These are phyloP conservation scores for Biston stratarius DNA, from an alignment of 2,888 invertebrate genomes.

Conservation along the genomic window DNA sequence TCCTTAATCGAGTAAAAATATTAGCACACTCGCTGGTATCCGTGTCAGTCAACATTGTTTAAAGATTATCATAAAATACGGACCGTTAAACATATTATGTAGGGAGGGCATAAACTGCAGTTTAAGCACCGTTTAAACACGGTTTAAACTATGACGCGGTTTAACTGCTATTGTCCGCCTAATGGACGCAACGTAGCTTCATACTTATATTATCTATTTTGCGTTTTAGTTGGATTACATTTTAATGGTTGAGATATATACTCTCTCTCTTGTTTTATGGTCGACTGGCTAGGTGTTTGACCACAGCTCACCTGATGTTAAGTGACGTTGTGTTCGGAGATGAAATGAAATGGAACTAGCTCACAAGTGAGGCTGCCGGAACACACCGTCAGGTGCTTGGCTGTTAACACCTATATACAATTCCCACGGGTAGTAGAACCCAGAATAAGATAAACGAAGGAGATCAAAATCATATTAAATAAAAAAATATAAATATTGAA, in stretches of 20 bases:
- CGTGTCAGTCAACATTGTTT: constrained; percentile 35
- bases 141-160: constrained; percentile 32
- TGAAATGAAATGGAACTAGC: too few species aligned
- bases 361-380: too few species aligned
- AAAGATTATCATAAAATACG: constrained; percentile 52
- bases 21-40: constrained; percentile 22
- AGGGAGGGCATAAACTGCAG: constrained; percentile 26
- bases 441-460: too few species aligned
- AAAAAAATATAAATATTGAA: too few species aligned
- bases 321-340: too few species aligned
- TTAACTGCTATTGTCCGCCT: constrained; percentile 35
- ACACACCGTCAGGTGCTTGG: too few species aligned
- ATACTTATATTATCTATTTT: background rate
- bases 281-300: too few species aligned
- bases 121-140: constrained; percentile 27
- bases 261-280: too few species aligned
- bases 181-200: constrained; percentile 26
- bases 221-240: constrained; percentile 7
- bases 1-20: constrained; percentile 35
- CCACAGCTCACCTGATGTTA: too few species aligned
- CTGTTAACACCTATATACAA: too few species aligned
- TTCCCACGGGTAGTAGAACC: too few species aligned
- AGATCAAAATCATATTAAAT: too few species aligned
- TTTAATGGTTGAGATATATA: background rate
- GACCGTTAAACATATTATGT: constrained; percentile 39